These are phyloP conservation scores for Chloebia gouldiae DNA, from an alignment of 2,113 vertebrate species.

Conservation along the genomic window DNA sequence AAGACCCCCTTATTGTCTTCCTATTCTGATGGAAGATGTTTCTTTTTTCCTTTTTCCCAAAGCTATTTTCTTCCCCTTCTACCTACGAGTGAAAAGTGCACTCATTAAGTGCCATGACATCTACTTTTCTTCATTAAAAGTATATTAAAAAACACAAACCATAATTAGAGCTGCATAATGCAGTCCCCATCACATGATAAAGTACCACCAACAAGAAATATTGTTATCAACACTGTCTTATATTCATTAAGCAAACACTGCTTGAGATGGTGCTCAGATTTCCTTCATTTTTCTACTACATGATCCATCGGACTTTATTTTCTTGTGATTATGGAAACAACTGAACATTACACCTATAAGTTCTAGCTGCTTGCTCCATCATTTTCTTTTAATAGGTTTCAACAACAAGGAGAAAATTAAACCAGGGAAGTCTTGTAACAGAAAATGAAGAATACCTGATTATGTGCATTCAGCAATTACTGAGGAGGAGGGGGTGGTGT, in stretches of 20 bases:
- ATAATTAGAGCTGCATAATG: background rate
- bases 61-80: background rate
- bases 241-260: background rate
- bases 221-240: background rate
- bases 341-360: background rate
- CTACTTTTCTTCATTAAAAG: background rate
- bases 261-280: background rate
- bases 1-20: background rate
- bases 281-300: conserved; percentile 26
- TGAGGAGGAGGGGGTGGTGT: background rate
- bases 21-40: background rate
- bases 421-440: background rate
- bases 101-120: background rate
- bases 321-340: conserved; percentile 12
- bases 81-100: background rate
- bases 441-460: conserved; percentile 23
- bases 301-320: conserved; percentile 12
- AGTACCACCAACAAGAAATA: background rate
- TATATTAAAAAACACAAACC: background rate
- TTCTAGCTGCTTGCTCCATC: conserved; percentile 16
- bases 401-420: conserved; percentile 38
- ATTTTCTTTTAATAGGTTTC: conserved; percentile 52
- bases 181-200: background rate
- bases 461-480: background rate
- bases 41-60: background rate